Evolutionary conservation across 92 coral and sea anemone genomes (phyloP).

Genomic region (Palythoa heliodiscus): DNA sequence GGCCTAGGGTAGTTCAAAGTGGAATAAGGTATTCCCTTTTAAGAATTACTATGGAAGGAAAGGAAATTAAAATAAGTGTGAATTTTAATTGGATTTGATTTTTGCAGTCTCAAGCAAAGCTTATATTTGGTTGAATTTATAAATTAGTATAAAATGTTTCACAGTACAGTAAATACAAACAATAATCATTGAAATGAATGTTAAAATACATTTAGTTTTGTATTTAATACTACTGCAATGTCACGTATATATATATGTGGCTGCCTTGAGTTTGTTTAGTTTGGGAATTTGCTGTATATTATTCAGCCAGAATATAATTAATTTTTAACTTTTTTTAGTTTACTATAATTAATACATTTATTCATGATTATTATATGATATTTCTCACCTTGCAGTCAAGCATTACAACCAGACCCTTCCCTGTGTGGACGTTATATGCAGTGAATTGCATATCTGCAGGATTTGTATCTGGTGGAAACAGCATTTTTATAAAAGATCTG

Average conservation of each 20-base stretch:
- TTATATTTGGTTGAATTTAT: background rate
- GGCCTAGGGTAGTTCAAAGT: background rate
- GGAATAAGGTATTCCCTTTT: background rate
- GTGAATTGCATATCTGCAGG: slow-evolving; percentile 33
- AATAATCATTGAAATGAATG: background rate
- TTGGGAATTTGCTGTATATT: background rate
- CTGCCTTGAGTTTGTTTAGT: background rate
- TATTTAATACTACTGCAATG: background rate
- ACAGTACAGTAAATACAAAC: background rate
- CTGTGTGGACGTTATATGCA: slow-evolving; percentile 38
- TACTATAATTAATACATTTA: background rate
- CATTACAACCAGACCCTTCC: slow-evolving; percentile 30
- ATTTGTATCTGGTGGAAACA: slow-evolving; percentile 42
- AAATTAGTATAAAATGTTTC: background rate
- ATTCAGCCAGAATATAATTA: background rate
- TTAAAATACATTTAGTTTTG: background rate
- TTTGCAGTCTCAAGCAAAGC: background rate
- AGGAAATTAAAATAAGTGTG: background rate
- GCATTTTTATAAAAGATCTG: slow-evolving; percentile 36
- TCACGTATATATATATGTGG: background rate
- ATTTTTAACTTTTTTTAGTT: background rate
- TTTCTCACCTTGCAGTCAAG: slow-evolving; percentile 33
- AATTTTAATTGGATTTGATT: too few species aligned
- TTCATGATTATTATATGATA: background rate
- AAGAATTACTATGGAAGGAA: background rate